These are phyloP conservation scores for Microhierax caerulescens DNA, from an alignment of 2,797 vertebrate species.

Conservation along the genomic window DNA sequence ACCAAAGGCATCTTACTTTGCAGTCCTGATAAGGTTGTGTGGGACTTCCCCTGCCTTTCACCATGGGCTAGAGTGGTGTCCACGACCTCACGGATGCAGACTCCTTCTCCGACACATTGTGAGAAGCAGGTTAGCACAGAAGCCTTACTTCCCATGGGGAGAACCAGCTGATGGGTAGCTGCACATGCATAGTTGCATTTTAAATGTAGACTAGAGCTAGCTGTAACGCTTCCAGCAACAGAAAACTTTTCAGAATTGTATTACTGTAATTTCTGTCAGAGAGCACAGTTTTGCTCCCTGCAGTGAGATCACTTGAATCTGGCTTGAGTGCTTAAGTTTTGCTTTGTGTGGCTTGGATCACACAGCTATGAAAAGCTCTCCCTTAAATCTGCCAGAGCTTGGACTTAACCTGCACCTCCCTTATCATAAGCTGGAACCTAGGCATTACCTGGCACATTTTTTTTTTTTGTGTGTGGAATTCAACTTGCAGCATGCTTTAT, in stretches of 20 bases:
- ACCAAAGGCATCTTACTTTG: background rate
- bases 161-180: fast-evolving
- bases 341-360: background rate
- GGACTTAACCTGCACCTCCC: background rate
- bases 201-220: background rate
- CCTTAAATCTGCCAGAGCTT: background rate
- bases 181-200: background rate
- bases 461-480: background rate
- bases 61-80: background rate
- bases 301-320: background rate
- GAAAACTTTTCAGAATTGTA: background rate
- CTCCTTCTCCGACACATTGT: background rate
- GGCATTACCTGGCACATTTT: background rate
- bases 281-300: fast-evolving
- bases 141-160: background rate
- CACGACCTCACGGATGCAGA: background rate
- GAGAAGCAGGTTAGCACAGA: background rate
- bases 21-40: background rate
- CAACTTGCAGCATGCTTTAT: background rate
- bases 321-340: background rate
- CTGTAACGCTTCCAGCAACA: background rate
- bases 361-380: background rate
- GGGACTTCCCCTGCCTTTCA: background rate
- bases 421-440: background rate
- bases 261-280: background rate